These are phyloP conservation scores for Hydrozoanthus gracilis DNA, from an alignment of 92 coral and sea anemone species.

Conservation along the genomic window DNA sequence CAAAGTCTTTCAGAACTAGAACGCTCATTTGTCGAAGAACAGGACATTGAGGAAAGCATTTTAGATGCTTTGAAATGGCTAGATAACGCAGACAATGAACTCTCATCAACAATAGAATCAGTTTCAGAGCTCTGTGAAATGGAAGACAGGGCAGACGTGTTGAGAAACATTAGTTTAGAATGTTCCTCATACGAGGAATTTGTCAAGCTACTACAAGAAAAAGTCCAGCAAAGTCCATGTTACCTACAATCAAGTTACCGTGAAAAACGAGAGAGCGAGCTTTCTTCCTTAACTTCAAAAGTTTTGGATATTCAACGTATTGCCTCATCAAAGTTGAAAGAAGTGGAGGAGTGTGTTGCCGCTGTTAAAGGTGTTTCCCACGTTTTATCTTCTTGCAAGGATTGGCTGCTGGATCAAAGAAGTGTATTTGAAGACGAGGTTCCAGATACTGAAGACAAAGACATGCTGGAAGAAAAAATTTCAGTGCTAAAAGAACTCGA, in stretches of 20 bases:
- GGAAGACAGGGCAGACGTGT: constrained; percentile 56
- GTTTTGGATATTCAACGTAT: constrained; percentile 58
- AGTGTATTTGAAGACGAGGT: constrained; percentile 44
- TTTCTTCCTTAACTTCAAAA: constrained; percentile 58
- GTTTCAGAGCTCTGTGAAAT: constrained; percentile 65
- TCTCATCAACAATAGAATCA: constrained; percentile 49
- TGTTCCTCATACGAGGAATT: constrained; percentile 68
- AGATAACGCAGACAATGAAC: constrained; percentile 64
- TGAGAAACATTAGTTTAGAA: constrained; percentile 56
- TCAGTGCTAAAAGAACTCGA: constrained; percentile 52
- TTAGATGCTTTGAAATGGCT: constrained; percentile 74
- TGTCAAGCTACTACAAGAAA: constrained; percentile 63
- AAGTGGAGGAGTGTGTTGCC: constrained; percentile 57
- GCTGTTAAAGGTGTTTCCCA: constrained; percentile 53
- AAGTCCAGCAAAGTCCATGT: constrained; percentile 54
- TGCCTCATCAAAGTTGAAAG: constrained; percentile 62
- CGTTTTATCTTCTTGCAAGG: constrained; percentile 63
- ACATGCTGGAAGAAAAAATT: constrained; percentile 57
- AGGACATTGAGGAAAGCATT: constrained; percentile 64
- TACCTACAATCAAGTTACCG: constrained; percentile 54
- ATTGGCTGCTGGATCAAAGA: constrained; percentile 70
- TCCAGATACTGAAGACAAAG: constrained; percentile 34
- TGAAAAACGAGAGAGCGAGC: constrained; percentile 50
- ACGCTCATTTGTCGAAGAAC: constrained; percentile 55
- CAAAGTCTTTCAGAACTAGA: constrained; percentile 67